phyloP scores from a whole-genome alignment of 2,797 vertebrate genomes.

The Coreius guichenoti region DNA sequence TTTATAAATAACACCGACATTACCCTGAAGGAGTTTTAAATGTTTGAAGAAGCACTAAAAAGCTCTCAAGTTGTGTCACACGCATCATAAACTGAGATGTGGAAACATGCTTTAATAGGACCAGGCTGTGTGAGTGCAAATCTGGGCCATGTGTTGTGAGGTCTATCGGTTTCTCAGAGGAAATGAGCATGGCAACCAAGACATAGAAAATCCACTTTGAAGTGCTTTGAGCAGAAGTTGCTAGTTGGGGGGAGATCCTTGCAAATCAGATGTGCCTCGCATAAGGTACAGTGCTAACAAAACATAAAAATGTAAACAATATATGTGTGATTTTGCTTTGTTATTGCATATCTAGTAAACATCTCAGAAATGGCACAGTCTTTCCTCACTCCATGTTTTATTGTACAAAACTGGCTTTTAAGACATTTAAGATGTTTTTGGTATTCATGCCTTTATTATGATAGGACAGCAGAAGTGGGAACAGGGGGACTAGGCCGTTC shows the following conservation, averaged over 20 bases:
- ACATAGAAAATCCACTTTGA: constrained; percentile 20
- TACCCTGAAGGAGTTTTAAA: neutral
- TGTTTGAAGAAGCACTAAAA: constrained; percentile 26
- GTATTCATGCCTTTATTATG: neutral
- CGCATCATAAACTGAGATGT: constrained; percentile 24
- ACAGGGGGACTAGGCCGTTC: neutral
- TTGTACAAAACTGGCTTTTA: neutral
- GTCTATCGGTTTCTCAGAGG: constrained; percentile 17
- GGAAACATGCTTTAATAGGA: constrained; percentile 32
- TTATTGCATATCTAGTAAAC: neutral
- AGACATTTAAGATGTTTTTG: neutral
- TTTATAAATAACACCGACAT: neutral
- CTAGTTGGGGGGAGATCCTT: constrained; percentile 9
- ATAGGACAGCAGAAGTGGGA: too few relatives aligned
- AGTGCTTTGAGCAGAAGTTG: neutral
- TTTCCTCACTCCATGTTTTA: neutral
- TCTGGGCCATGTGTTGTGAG: constrained; percentile 42
- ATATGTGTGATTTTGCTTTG: neutral
- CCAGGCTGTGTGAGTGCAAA: constrained; percentile 29
- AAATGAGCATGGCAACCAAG: constrained; percentile 18
- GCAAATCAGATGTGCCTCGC: neutral
- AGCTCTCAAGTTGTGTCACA: neutral
- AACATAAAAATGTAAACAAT: neutral
- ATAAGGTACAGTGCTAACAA: neutral
- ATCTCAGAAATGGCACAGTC: neutral